Base-by-base conservation (phyloP, 2,113 vertebrate species). In the Myxocyprinus asiaticus region DNA sequence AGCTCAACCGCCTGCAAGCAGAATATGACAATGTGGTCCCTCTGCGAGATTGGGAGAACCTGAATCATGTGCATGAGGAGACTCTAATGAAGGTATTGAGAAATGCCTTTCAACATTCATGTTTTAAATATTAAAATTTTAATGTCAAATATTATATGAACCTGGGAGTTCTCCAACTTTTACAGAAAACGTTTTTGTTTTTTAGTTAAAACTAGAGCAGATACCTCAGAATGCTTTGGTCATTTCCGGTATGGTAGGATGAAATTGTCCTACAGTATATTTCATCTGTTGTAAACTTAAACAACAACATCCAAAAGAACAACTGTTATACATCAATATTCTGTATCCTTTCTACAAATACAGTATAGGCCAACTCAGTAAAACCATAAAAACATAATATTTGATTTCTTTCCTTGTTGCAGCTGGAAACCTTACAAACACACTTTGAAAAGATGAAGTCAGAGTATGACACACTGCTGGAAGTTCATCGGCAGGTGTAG, bases 11-110 rank as follows among this genome's bases (percentile, higher is more conserved):
- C 14, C 84, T 94, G 84, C 91, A 88, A 67, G 92, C 94, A 12
- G 92, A 95, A 55, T 94, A 93, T 22, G 91, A 90, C 81, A 94
- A 96, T 2, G 92, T 93, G 0, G 93, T 97, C 10, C 94, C 94
- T 15, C 92, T 89, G 78, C 90, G 88, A 74, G 88, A 94, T 68
- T 96, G 93, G 87, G 93, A 96, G 63, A 86, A 81, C 9, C 90
- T 94, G 76, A 90, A 95, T 69, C 87, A 89, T 59, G 91, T 81
- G 56, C 89, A 94, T 73, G 85, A 86, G 56, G 85, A 89, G 4
- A 88, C 90, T 78, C 80, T 87, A 7, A 83, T 89, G 55, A 90
- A 95, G 95, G 95, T 96, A 80, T 58, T 7, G 47, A 5, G n/a
- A 7, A 53, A 9, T 48, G 63, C 47, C 8, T 63, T 33, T 5